Percentiles rank a stretch among this genome's conserved stretches.
These are phyloP conservation scores for Sebastiscus albofasciatus DNA, from an alignment of 2,797 vertebrate species.

Conservation along the genomic window DNA sequence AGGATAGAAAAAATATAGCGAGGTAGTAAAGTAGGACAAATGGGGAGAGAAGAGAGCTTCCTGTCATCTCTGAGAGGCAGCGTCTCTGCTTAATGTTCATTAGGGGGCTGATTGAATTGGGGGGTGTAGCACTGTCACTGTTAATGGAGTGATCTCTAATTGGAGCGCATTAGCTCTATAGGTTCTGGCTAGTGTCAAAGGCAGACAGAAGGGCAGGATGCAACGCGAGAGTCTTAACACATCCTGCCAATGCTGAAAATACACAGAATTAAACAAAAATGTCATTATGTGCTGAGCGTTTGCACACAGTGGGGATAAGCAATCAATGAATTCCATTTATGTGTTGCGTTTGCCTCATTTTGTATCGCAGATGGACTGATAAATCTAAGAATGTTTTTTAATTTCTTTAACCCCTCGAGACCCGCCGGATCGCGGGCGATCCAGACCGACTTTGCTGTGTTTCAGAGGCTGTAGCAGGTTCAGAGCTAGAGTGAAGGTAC, in stretches of 20 bases:
- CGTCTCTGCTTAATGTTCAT: slow-evolving; percentile 77
- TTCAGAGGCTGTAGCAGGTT: too few relatives aligned
- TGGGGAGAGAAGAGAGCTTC: slow-evolving; percentile 28
- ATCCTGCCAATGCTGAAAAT: not conserved
- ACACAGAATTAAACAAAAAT: slow-evolving; percentile 9
- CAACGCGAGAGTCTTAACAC: not conserved
- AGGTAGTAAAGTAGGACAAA: slow-evolving; percentile 24
- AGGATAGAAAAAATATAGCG: not conserved
- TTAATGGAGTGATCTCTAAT: slow-evolving; percentile 82
- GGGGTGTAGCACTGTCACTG: slow-evolving; percentile 79
- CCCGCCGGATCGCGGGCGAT: too few relatives aligned
- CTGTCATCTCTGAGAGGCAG: slow-evolving; percentile 59
- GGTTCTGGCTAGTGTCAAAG: slow-evolving; percentile 72
- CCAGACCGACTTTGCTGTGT: too few relatives aligned
- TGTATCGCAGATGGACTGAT: not conserved
- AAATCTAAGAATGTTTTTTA: not conserved
- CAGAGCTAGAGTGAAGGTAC: too few relatives aligned
- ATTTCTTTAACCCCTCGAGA: not conserved
- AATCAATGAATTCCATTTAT: not conserved
- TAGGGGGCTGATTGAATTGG: slow-evolving; percentile 77
- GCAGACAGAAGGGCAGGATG: slow-evolving; percentile 46
- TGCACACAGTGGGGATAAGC: not conserved
- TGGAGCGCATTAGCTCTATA: slow-evolving; percentile 66
- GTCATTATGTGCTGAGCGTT: not conserved
- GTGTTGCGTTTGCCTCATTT: not conserved